Conservation (phyloP, 2,113 vertebrate genomes). For the Eulacestoma nigropectus region DNA sequence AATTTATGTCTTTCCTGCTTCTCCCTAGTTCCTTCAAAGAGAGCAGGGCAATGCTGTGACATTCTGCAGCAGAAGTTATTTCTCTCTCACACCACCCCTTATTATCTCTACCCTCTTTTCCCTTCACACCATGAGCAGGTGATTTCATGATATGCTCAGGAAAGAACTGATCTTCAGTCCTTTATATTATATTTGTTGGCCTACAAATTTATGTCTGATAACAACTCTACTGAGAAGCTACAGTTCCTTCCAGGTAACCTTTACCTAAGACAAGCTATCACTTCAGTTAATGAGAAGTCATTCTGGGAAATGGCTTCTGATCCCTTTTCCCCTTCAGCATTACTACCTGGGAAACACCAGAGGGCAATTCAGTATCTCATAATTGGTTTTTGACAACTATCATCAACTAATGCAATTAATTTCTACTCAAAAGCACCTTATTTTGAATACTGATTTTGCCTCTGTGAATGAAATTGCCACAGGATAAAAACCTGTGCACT, state of each 20-base stretch:
- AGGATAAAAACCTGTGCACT: background rate
- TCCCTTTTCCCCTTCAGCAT: background rate
- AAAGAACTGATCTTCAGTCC: background rate
- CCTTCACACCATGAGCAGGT: background rate
- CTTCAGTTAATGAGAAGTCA: background rate
- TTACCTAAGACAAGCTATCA: background rate
- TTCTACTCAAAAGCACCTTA: background rate
- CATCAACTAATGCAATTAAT: background rate
- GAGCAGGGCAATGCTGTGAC: background rate
- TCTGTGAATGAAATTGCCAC: background rate
- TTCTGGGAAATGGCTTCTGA: background rate
- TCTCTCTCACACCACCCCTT: background rate
- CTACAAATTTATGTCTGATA: background rate
- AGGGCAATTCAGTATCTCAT: background rate
- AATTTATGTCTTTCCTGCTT: background rate
- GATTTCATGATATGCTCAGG: fast-evolving
- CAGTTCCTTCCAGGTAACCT: background rate
- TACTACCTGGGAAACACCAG: background rate
- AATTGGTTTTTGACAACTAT: background rate
- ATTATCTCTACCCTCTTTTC: background rate
- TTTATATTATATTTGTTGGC: background rate
- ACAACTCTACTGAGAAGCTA: background rate
- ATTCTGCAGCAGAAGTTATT: background rate
- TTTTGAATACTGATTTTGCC: background rate
- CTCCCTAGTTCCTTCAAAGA: background rate